These are phyloP conservation scores for Hirtodrosophila duncani DNA, from an alignment of 2,888 invertebrate genomes.

Conservation along the genomic window DNA sequence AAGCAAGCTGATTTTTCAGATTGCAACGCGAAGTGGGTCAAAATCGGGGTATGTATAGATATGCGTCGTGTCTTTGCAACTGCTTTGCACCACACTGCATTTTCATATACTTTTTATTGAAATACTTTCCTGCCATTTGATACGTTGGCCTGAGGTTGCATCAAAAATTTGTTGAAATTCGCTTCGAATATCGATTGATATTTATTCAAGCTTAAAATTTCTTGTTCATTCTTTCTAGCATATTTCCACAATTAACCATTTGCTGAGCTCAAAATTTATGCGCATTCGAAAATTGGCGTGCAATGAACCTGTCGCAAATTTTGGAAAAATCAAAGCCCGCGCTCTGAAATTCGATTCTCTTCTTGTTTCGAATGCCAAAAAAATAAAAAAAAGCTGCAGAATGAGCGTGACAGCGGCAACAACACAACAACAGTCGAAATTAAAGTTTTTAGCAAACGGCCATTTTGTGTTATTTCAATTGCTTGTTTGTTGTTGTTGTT, in stretches of 20 bases:
- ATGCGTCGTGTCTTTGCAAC: too few relatives aligned
- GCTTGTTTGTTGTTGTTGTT: constrained; percentile 33
- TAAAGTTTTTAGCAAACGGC: constrained; percentile 49
- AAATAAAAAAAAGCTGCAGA: neutral
- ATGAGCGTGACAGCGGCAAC: neutral
- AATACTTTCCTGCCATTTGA: too few relatives aligned
- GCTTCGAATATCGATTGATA: too few relatives aligned
- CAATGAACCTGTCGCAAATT: constrained; percentile 38
- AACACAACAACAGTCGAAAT: constrained; percentile 32
- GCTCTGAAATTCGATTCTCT: constrained; percentile 41
- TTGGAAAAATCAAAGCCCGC: constrained; percentile 44
- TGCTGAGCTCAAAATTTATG: constrained; percentile 39
- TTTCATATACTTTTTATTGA: neutral
- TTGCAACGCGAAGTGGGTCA: neutral
- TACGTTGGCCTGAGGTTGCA: too few relatives aligned
- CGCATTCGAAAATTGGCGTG: constrained; percentile 32
- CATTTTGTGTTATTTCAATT: constrained; percentile 60
- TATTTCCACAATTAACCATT: constrained; percentile 66
- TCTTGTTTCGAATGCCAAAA: constrained; percentile 13
- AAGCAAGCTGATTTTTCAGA: too few relatives aligned
- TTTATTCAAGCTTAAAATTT: too few relatives aligned
- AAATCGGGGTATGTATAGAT: too few relatives aligned
- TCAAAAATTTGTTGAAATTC: too few relatives aligned
- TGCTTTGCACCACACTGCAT: constrained; percentile 15
- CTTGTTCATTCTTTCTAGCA: constrained; percentile 26